phyloP scores from a whole-genome alignment of 2,113 vertebrate genomes.

The Callipepla squamata region DNA sequence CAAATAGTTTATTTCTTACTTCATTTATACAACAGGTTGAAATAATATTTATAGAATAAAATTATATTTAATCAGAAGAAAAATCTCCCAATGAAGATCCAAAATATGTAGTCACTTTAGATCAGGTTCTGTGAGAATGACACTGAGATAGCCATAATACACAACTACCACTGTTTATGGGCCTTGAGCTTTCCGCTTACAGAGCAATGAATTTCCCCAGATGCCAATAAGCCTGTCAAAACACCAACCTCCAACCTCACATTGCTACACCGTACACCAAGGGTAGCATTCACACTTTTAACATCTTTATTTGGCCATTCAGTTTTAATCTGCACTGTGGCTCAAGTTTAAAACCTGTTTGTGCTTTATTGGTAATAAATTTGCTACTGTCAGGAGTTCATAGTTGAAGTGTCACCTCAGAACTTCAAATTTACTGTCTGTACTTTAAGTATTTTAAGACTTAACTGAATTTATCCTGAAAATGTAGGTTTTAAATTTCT shows the following conservation, averaged over 20 bases:
- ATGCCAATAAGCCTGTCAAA: background rate
- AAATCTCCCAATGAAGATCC: background rate
- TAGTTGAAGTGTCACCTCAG: background rate
- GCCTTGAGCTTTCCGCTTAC: background rate
- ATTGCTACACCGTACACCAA: background rate
- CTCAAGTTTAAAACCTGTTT: background rate
- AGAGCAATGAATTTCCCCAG: background rate
- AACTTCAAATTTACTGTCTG: background rate
- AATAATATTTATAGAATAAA: background rate
- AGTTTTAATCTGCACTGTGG: background rate
- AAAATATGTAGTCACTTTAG: background rate
- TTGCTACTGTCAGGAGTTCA: accelerated
- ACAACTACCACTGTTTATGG: background rate
- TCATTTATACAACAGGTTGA: background rate
- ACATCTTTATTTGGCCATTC: background rate
- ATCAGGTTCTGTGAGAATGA: background rate
- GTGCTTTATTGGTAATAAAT: background rate
- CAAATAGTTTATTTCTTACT: background rate
- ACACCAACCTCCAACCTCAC: background rate
- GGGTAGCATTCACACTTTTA: background rate
- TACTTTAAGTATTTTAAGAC: background rate
- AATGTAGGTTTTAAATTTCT: background rate
- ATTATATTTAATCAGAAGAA: background rate
- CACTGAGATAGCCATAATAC: background rate
- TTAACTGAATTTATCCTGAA: background rate